Conservation (phyloP, 2,888 invertebrate genomes). For the Ernsta delagoae region DNA sequence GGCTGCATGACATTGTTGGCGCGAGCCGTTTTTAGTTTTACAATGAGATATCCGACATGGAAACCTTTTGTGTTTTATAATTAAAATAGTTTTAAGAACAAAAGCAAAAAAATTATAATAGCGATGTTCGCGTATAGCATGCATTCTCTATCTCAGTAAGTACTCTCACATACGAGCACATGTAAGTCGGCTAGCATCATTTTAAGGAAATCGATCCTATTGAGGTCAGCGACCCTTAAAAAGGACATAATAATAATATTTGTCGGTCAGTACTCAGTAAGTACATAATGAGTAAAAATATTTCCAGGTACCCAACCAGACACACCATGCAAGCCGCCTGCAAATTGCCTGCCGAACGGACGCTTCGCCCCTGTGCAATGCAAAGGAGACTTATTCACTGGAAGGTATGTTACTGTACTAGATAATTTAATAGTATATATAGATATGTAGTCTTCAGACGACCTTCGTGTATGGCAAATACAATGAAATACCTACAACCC, state of each 20-base stretch:
- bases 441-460: too few relatives aligned
- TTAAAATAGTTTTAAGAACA: slow-evolving; percentile 18
- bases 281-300: too few relatives aligned
- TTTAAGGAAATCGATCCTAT: too few relatives aligned
- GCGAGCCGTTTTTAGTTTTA: slow-evolving; percentile 31
- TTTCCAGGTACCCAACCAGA: slow-evolving; percentile 3
- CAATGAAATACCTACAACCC: too few relatives aligned
- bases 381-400: slow-evolving; percentile 86
- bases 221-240: too few relatives aligned
- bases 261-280: too few relatives aligned
- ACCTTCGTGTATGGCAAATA: too few relatives aligned
- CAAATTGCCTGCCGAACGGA: slow-evolving; percentile 83
- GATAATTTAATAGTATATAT: too few relatives aligned
- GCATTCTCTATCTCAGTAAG: too few relatives aligned
- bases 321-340: slow-evolving; percentile 55
- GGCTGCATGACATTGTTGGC: slow-evolving; percentile 28
- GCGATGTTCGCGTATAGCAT: background rate
- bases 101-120: background rate
- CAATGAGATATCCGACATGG: slow-evolving; percentile 30
- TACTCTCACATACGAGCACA: too few relatives aligned
- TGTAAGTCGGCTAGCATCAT: too few relatives aligned
- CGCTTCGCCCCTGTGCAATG: slow-evolving; percentile 87
- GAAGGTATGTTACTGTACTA: slow-evolving; percentile 75
- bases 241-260: too few relatives aligned
- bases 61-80: slow-evolving; percentile 26